Percentiles rank a stretch among this genome's conserved stretches.
Evolutionary conservation across 2,888 invertebrate species (phyloP).

Genomic region (Apeira syringaria): DNA sequence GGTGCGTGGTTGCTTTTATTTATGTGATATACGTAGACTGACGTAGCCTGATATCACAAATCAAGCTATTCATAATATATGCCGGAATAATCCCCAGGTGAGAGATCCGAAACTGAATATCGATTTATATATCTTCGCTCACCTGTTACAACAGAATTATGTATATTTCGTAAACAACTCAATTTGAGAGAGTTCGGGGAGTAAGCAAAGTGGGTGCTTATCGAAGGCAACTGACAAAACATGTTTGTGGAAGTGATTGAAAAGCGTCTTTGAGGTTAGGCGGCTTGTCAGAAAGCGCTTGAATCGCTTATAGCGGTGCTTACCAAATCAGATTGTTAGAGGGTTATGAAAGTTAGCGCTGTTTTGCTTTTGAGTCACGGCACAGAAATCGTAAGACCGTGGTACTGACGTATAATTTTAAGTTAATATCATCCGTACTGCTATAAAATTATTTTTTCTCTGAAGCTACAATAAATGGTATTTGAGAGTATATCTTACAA

Average conservation of each 20-base stretch:
- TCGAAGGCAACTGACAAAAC: conserved; percentile 9
- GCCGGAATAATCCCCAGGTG: conserved; percentile 13
- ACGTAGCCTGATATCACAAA: conserved; percentile 2
- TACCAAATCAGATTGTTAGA: no score
- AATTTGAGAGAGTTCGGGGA: conserved; percentile 4
- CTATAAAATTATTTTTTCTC: no score
- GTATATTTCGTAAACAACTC: conserved; percentile 21
- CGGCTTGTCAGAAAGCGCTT: no score
- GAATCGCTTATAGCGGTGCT: no score
- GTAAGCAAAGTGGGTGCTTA: conserved; percentile 4
- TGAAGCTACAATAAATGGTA: no score
- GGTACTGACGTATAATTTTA: no score
- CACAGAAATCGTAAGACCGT: no score
- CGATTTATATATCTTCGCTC: conserved; percentile 8
- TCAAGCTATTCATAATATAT: conserved; percentile 13
- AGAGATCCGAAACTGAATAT: conserved; percentile 14
- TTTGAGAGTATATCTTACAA: no score
- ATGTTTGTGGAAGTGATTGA: neutral
- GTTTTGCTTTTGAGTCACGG: no score
- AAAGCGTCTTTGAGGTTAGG: neutral
- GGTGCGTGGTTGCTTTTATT: conserved; percentile 24
- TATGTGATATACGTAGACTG: conserved; percentile 2
- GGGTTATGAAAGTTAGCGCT: no score
- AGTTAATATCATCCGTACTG: no score
- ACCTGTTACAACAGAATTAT: conserved; percentile 19